Base-by-base conservation (phyloP, 2,113 vertebrate genomes). In the Lagopus muta region DNA sequence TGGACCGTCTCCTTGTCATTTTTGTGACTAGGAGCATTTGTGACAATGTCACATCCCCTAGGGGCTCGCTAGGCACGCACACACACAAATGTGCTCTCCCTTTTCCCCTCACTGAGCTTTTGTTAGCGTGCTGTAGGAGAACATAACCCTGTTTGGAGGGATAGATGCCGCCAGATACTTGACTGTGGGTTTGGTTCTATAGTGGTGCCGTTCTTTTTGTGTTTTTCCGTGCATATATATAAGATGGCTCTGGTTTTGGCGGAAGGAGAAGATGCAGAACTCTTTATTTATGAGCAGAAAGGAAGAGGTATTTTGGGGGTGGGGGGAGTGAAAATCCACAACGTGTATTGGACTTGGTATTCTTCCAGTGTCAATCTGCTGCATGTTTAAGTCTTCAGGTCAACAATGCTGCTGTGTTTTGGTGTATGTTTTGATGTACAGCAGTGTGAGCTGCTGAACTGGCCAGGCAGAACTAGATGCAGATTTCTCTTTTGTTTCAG, bases 71-170 rank as follows among this genome's bases (percentile, higher is more conserved):
- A 54, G 60, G 32, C 38, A 22, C 20, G 27, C 18, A 74, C 61
- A 25, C 0, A 55, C 36, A 25, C 8, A 47, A 61, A 18, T 73
- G 64, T 5, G 2, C 40, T 66, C n/a, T 77, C 24, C n/a, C 67
- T 87, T 82, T 64, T 82, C 50, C 58, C 10, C 45, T 65, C 1
- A 2, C 74, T 82, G 71, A 3, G 36, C 45, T 79, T 82, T 93
- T 93, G 91, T 69, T 87, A 93, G 86, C 7, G 1, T 60, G 11
- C 64, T 77, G 72, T 80, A 60, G 50, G n/a, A 45, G 72, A 85
- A 4, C 28, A 34, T 67, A 90, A 72, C 65, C 80, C 75, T 90
- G 61, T 75, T 90, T 74, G 57, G 62, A 90, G 69, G 92, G 88
- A 69, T 1, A 84, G 62, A 81, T 88, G 65, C 60, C 93, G 50